Evolutionary conservation across 2,888 invertebrate genomes (phyloP), one percentile per base, ranked within the genome.

Genomic region (Cecidostiba fungosa): DNA sequence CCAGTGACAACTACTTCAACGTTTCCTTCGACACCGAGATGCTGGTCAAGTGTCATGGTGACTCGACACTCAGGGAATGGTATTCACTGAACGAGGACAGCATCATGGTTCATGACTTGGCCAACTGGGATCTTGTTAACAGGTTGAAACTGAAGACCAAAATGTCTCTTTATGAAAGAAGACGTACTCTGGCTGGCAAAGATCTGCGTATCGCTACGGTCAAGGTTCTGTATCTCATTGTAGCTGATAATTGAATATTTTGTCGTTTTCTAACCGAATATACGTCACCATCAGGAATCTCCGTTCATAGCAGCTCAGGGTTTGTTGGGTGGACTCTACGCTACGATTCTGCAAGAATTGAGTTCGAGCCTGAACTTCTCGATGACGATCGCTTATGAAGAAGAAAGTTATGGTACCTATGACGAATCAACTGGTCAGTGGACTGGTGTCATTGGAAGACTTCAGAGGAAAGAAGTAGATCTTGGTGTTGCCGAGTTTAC

Each of bases 21-120:
- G 19, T 91, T 1, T 82, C 77, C 0, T 90, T 89, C 76, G 86
- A 89, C 43, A 88, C 89, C 3, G 88, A 89, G 85, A 88, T 90
- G 88, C 54, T 91, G n/a, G 89, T 91, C 0, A 86, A 87, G 6
- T 89, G 90, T 32, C 82, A 87, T 26, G 76, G 85, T 0, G 78
- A 88, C 36, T 14, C 82, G 4, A 69, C 14, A 0, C 29, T 90
- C 3, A 78, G 82, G 10, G 90, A 91, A 74, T 91, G 91, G 90
- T 91, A 90, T 86, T 77, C 88, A 0, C 39, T 88, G 1, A 47
- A 82, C 0, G 78, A 85, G 0, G 88, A 87, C 29, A 10, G 77
- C 1, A 88, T 87, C 4, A 54, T 82, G 50, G 85, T 79, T 0
- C 23, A 26, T 3, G 73, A 87, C n/a, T 82, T 89, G 12, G 90